Evolutionary conservation across 2,888 invertebrate species (phyloP).

Genomic region (Caenorhabditis wallacei): DNA sequence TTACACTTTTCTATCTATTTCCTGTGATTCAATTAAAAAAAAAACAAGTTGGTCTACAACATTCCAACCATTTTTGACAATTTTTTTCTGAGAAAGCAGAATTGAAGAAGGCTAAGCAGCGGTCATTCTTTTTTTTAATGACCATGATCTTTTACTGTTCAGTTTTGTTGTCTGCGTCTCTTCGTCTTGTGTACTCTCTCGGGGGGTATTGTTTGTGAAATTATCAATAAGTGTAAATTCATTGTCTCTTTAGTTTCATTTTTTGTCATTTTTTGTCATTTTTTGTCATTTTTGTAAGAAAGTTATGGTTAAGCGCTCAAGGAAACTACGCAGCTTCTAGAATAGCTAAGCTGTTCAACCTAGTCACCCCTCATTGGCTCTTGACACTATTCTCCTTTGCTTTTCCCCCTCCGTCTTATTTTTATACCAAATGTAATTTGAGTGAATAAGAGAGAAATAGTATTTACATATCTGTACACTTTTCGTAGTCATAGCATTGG

Average conservation of each 20-base stretch:
- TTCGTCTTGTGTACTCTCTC: conserved; percentile 13
- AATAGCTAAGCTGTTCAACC: too few relatives aligned
- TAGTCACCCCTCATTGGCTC: conserved; percentile 27
- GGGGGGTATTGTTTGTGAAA: conserved; percentile 14
- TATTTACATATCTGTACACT: too few relatives aligned
- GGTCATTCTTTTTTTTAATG: not conserved
- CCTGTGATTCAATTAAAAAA: not conserved
- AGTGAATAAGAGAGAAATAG: not conserved
- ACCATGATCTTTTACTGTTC: conserved; percentile 34
- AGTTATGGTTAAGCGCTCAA: too few relatives aligned
- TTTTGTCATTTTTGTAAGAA: too few relatives aligned
- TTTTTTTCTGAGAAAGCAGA: too few relatives aligned
- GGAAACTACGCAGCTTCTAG: too few relatives aligned
- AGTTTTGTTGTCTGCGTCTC: conserved; percentile 33
- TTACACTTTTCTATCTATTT: too few relatives aligned
- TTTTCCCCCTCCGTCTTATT: not conserved
- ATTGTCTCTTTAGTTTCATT: conserved; percentile 18
- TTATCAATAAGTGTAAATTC: conserved; percentile 5
- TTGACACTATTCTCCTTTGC: conserved; percentile 16
- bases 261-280: not conserved
- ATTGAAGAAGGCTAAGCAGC: not conserved
- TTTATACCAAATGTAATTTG: conserved; percentile 8
- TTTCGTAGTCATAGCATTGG: too few relatives aligned
- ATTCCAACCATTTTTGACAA: too few relatives aligned
- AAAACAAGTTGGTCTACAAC: too few relatives aligned